phyloP scores from a whole-genome alignment of 2,888 invertebrate species.

The Liopterus haemorrhoidalis region DNA sequence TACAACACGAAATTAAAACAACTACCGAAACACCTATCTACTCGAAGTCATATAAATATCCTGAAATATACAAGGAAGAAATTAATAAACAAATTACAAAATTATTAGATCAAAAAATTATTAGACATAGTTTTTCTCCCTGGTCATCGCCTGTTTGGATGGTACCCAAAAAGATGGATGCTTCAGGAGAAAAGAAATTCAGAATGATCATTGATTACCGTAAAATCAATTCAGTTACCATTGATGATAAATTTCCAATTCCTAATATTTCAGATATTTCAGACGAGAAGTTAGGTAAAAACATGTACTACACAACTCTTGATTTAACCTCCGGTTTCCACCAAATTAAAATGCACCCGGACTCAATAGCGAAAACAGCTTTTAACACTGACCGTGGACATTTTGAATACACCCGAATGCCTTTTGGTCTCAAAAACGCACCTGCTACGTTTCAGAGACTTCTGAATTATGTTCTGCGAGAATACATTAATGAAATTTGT shows the following conservation, averaged over 20 bases:
- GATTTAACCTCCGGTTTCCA: constrained; percentile 22
- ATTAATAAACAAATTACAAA: constrained; percentile 32
- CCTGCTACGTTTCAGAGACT: constrained; percentile 23
- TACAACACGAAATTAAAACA: constrained; percentile 23
- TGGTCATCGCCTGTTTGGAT: constrained; percentile 23
- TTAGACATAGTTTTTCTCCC: constrained; percentile 16
- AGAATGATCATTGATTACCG: constrained; percentile 9
- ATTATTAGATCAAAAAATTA: constrained; percentile 18
- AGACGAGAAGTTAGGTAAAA: constrained; percentile 6
- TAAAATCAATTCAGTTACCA: not conserved
- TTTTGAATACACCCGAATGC: constrained; percentile 22
- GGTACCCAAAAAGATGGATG: constrained; percentile 23
- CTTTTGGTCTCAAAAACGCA: too few species aligned
- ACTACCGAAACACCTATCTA: constrained; percentile 19
- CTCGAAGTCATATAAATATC: constrained; percentile 34
- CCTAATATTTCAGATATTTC: constrained; percentile 1
- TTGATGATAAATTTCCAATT: constrained; percentile 8
- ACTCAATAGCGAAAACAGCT: constrained; percentile 21
- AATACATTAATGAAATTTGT: constrained; percentile 8
- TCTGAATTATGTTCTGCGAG: constrained; percentile 1
- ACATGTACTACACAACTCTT: constrained; percentile 3
- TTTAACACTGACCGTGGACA: constrained; percentile 21
- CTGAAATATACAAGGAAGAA: constrained; percentile 34
- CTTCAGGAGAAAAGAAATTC: constrained; percentile 18
- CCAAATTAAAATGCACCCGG: constrained; percentile 24